These are phyloP conservation scores for Corbicula japonica DNA, from an alignment of 2,888 invertebrate species.

Conservation along the genomic window DNA sequence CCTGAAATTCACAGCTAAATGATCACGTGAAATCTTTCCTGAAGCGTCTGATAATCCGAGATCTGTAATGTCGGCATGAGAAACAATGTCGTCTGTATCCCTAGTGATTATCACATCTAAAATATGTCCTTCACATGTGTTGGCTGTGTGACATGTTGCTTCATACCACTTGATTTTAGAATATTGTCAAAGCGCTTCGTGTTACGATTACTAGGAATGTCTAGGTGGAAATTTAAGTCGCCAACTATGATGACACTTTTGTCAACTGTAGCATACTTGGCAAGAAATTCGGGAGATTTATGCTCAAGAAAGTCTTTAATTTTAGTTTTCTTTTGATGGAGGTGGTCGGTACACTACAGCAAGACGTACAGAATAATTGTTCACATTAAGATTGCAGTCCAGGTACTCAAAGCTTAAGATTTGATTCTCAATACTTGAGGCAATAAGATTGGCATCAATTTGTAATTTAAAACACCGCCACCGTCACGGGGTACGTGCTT, in stretches of 20 bases:
- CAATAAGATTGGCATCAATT: conserved; percentile 13
- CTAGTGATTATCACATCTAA: too few relatives aligned
- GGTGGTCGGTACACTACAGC: conserved; percentile 37
- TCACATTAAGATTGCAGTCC: conserved; percentile 35
- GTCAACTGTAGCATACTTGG: conserved; percentile 32
- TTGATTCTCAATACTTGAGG: conserved; percentile 20
- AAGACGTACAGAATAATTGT: conserved; percentile 16
- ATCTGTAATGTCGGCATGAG: too few relatives aligned
- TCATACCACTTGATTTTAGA: too few relatives aligned
- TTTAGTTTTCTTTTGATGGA: conserved; percentile 29
- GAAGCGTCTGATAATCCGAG: too few relatives aligned
- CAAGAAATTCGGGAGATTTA: conserved; percentile 36
- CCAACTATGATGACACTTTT: conserved; percentile 42
- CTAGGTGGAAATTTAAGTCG: conserved; percentile 44
- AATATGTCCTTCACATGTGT: too few relatives aligned
- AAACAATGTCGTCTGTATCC: too few relatives aligned
- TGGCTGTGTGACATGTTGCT: too few relatives aligned
- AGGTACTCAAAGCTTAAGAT: conserved; percentile 34
- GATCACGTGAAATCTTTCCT: too few relatives aligned
- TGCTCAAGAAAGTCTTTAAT: conserved; percentile 33
- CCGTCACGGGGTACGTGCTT: conserved; percentile 44
- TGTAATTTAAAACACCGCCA: conserved; percentile 33
- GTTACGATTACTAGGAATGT: too few relatives aligned
- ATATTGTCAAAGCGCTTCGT: too few relatives aligned
- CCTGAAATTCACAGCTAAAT: too few relatives aligned